These are phyloP conservation scores for Garrulus glandarius DNA, from an alignment of 2,797 vertebrate genomes.

Conservation along the genomic window DNA sequence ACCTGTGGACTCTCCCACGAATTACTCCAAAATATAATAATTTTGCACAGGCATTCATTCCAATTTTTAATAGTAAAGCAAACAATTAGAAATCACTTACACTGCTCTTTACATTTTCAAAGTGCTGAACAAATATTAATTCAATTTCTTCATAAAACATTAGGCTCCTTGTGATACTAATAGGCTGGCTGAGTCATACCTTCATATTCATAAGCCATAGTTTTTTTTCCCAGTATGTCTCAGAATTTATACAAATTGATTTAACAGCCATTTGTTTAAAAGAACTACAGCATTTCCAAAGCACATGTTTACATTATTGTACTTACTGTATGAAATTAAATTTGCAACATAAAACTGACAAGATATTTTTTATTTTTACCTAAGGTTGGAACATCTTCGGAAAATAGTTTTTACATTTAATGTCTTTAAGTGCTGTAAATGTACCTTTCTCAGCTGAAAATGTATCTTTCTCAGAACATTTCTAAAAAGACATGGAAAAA, in stretches of 20 bases:
- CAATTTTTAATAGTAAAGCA: neutral
- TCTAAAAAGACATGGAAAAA: neutral
- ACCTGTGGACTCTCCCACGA: neutral
- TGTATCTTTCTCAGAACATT: neutral
- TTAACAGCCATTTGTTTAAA: neutral
- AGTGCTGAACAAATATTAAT: conserved; percentile 31
- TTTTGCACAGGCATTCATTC: neutral
- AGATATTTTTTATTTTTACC: neutral
- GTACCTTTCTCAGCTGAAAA: neutral
- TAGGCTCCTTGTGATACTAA: neutral
- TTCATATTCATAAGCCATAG: conserved; percentile 6
- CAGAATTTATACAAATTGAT: neutral
- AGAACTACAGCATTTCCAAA: neutral
- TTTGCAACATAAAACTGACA: neutral
- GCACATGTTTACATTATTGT: neutral
- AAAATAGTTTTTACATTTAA: neutral
- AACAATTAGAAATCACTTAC: conserved; percentile 11
- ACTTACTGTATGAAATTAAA: neutral
- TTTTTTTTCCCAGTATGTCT: neutral
- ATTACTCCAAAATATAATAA: neutral
- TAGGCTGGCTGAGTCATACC: conserved; percentile 5
- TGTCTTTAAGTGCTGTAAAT: conserved; percentile 12
- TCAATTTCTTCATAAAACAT: neutral
- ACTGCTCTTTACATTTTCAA: neutral
- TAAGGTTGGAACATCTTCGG: neutral